Base-by-base conservation (phyloP, 2,888 invertebrate species). In the Lycocerus yunnanus region DNA sequence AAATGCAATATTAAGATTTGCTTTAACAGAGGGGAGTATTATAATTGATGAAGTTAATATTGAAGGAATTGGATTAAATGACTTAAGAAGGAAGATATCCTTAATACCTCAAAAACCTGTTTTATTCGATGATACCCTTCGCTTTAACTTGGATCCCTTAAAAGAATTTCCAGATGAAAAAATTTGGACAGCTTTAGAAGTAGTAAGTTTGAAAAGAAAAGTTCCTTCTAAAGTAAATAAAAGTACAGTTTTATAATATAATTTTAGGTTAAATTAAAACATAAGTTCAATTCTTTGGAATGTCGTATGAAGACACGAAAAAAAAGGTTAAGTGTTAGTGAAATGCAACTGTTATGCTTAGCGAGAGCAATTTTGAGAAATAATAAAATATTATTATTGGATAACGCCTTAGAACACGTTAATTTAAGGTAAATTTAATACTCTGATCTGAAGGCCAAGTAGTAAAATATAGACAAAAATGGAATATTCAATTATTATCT, bases 351-450 rank as follows among this genome's bases (percentile, higher is more conserved):
- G 65, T 88, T 97, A 69, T 97, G 97, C 83, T 88, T 97, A 72
- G 97, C 96, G 8, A 89, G 95, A 79, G 97, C 97, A 0, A 93
- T 97, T 77, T 89, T 97, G 1, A 89, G 93, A 60, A 92, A 93
- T 81, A 94, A 93, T 82, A 93, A 91, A 80, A 91, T 97, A 79
- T 89, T 97, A 2, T 92, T 97, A 20, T 88, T 97, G 63, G 97
- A 97, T 82, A 97, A 97, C 87, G 97, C 97, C 14, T 97, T 97
- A 0, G 96, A 96, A 4, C 96, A 96, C 85, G 95, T 97, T 0
- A 96, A 97, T 86, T 93, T 93, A 70, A 91, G 92, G 94, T 94
- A 88, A n/a, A 43, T 43, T 43, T 43, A n/a, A n/a, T n/a, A n/a
- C n/a, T n/a, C n/a, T n/a, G n/a, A n/a, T n/a, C n/a, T n/a, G n/a